Percentiles rank a stretch among this genome's conserved stretches.
These are phyloP conservation scores for Neogale vison DNA, from an alignment of 2,113 vertebrate species.

Conservation along the genomic window DNA sequence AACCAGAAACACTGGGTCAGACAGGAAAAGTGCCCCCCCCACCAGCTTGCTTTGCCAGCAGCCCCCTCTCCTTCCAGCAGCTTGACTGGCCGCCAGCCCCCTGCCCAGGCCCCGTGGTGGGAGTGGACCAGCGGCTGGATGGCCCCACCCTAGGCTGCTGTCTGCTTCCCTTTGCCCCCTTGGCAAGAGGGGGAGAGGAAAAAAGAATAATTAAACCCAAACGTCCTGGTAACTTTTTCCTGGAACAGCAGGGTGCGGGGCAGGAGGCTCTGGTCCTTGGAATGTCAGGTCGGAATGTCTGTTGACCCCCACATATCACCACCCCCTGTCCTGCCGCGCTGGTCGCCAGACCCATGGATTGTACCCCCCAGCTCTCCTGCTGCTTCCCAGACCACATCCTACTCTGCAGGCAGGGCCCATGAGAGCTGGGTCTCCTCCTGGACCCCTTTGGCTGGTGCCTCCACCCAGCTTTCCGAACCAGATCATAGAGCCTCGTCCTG, in stretches of 20 bases:
- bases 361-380: background rate
- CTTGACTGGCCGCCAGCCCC: constrained; percentile 64
- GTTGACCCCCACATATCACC: background rate
- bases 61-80: background rate
- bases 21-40: background rate
- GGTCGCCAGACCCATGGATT: background rate
- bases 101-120: constrained; percentile 49
- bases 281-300: background rate
- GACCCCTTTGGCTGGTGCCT: background rate
- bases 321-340: background rate
- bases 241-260: constrained; percentile 61
- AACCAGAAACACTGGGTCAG: background rate
- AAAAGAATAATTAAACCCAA: constrained; percentile 79
- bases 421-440: background rate
- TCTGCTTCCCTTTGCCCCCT: constrained; percentile 79
- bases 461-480: background rate
- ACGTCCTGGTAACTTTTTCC: constrained; percentile 77
- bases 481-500: background rate
- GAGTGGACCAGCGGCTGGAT: constrained; percentile 25
- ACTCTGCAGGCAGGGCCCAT: background rate
- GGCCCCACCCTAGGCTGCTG: constrained; percentile 66
- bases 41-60: background rate
- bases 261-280: constrained; percentile 47
- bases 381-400: background rate
- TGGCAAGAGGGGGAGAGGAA: constrained; percentile 73